Evolutionary conservation across 2,113 vertebrate species (phyloP), one percentile per base, ranked within the genome.

Genomic region (Myodes glareolus): DNA sequence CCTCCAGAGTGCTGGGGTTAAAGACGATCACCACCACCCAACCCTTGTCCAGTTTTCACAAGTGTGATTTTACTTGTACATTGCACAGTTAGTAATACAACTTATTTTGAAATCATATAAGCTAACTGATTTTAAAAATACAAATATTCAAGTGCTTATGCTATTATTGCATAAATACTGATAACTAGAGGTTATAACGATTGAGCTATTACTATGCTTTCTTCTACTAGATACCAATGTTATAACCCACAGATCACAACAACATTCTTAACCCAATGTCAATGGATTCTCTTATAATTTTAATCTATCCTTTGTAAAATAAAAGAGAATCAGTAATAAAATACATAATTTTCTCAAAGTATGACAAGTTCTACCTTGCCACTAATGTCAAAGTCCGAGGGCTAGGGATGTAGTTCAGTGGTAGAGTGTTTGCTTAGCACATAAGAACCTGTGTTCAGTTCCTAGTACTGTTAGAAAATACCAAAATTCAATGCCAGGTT

Each of bases 231-330:
- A 19, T 68, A 90, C 4, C n/a, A 93, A 36, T 61, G 55, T 52
- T 19, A 90, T 63, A 39, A 93, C 21, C 27, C 73, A 31, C 68
- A 93, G 31, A 94, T 77, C 25, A 73, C 68, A 92, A 73, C 92
- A 95, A 90, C 70, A 75, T 86, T 93, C 47, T 89, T 90, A 63
- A 1, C 23, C 61, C 47, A 93, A 73, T 33, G 8, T 63, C 78
- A 93, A 27, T 17, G 29, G 27, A 84, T 93, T 88, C 42, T 88
- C 52, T 94, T 88, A 95, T 4, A 94, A 92, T n/a, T 92, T 82
- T 81, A 97, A 88, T 94, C 27, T 3, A 92, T 63, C 33, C 50
- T 92, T 86, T 94, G n/a, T 94, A 94, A 97, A 96, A 92, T 45
- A 92, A 70, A 61, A 61, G 75, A 96, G 36, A 50, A 89, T 17